Percentiles rank a stretch among this genome's conserved stretches.
These are phyloP conservation scores for Drosophila teissieri DNA, from an alignment of 1,140 invertebrate species.

Conservation along the genomic window DNA sequence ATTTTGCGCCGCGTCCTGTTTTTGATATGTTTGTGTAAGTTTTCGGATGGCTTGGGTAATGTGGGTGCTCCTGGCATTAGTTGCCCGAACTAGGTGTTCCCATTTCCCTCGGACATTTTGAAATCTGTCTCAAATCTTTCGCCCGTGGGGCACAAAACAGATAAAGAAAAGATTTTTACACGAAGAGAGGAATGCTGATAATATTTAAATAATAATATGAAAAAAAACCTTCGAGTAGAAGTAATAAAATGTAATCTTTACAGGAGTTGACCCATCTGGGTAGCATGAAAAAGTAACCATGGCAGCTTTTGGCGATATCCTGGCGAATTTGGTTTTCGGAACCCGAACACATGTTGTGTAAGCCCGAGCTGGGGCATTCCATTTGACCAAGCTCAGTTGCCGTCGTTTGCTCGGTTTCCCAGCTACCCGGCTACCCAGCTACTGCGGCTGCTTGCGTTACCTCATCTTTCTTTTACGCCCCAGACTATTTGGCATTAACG, in stretches of 20 bases:
- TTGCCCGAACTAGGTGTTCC: conserved; percentile 29
- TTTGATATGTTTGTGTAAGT: conserved; percentile 73
- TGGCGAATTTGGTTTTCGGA: conserved; percentile 31
- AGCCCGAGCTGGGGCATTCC: conserved; percentile 47
- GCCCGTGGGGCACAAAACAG: neutral
- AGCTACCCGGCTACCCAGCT: conserved; percentile 10
- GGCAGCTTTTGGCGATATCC: neutral
- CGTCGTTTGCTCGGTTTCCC: conserved; percentile 27
- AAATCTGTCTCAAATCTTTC: neutral
- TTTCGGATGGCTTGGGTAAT: conserved; percentile 56
- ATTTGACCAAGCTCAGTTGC: conserved; percentile 52
- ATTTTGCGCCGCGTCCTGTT: conserved; percentile 63
- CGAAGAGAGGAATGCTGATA: too few relatives aligned
- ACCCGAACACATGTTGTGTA: conserved; percentile 20
- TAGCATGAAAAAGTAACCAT: neutral
- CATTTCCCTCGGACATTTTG: neutral
- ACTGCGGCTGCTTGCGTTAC: conserved; percentile 58
- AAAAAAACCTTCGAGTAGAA: neutral
- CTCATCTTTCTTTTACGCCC: conserved; percentile 82
- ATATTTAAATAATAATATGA: too few relatives aligned
- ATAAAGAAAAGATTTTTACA: too few relatives aligned
- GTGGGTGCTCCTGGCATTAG: conserved; percentile 58
- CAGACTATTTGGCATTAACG: conserved; percentile 81
- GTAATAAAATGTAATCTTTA: neutral
- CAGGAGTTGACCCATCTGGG: neutral